Conservation (phyloP, 2,797 vertebrate species). For the Eulemur albifrons region DNA sequence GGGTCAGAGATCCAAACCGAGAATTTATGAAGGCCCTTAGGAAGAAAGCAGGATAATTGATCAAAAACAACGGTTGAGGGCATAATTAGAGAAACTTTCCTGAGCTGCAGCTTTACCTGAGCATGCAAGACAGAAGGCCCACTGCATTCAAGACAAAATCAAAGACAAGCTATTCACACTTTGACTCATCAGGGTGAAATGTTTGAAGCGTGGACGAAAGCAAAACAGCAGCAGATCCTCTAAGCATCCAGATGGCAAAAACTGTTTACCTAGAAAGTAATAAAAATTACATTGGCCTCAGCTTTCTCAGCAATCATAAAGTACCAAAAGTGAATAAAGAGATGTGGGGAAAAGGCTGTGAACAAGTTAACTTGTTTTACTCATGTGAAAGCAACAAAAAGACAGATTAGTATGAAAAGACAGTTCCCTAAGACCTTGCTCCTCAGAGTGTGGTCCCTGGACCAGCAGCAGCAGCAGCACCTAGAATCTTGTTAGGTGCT, state of each 20-base stretch:
- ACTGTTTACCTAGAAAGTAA: not conserved
- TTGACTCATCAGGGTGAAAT: not conserved
- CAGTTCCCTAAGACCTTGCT: not conserved
- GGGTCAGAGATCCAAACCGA: not conserved
- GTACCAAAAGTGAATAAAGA: not conserved
- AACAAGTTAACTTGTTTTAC: not conserved
- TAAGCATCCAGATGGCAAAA: not conserved
- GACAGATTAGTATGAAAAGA: not conserved
- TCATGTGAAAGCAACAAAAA: not conserved
- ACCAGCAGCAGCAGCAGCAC: no score
- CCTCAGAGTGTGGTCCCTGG: not conserved
- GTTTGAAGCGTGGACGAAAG: not conserved
- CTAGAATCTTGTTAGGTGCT: not conserved
- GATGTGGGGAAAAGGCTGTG: not conserved
- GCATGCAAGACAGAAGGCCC: not conserved
- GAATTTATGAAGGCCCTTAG: not conserved
- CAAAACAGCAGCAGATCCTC: not conserved
- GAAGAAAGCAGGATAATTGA: not conserved
- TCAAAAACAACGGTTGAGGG: not conserved
- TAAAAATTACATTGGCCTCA: not conserved
- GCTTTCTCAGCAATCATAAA: not conserved
- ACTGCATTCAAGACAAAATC: not conserved
- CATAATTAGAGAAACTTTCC: not conserved
- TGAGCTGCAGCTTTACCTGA: not conserved
- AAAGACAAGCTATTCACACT: not conserved